Conservation (phyloP, 1,140 invertebrate genomes). For the Homarus americanus region DNA sequence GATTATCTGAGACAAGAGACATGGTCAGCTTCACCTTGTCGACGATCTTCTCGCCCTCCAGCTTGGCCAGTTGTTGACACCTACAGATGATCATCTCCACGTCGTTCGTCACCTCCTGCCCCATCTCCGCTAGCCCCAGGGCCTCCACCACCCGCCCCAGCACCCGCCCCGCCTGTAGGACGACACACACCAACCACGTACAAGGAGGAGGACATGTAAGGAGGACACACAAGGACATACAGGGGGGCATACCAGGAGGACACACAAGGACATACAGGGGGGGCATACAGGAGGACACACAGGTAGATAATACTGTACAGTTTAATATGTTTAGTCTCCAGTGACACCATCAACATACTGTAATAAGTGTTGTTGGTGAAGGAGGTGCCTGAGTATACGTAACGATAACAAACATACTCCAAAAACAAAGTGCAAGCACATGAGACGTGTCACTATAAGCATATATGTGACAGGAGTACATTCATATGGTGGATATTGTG, state of each 20-base stretch:
- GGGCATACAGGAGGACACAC: too few relatives aligned
- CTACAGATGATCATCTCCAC: constrained; percentile 69
- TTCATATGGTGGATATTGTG: too few relatives aligned
- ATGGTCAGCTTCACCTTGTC: constrained; percentile 71
- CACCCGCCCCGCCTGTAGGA: constrained; percentile 22
- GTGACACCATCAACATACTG: too few relatives aligned
- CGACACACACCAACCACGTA: background rate
- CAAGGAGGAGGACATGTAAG: background rate
- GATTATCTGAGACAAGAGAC: too few relatives aligned
- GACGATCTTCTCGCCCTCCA: constrained; percentile 73
- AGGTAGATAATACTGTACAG: too few relatives aligned
- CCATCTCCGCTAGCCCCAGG: constrained; percentile 67
- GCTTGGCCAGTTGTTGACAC: constrained; percentile 71
- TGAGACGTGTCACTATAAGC: too few relatives aligned
- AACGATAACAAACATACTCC: too few relatives aligned
- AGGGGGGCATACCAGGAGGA: background rate
- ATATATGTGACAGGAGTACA: too few relatives aligned
- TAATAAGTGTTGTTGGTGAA: too few relatives aligned
- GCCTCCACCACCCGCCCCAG: constrained; percentile 56
- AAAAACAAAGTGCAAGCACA: too few relatives aligned
- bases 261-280: background rate
- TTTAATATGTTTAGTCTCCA: too few relatives aligned
- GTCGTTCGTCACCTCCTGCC: constrained; percentile 63
- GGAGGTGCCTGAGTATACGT: too few relatives aligned
- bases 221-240: background rate